Conservation (phyloP, 2,888 invertebrate species). For the Drosophila merina region DNA sequence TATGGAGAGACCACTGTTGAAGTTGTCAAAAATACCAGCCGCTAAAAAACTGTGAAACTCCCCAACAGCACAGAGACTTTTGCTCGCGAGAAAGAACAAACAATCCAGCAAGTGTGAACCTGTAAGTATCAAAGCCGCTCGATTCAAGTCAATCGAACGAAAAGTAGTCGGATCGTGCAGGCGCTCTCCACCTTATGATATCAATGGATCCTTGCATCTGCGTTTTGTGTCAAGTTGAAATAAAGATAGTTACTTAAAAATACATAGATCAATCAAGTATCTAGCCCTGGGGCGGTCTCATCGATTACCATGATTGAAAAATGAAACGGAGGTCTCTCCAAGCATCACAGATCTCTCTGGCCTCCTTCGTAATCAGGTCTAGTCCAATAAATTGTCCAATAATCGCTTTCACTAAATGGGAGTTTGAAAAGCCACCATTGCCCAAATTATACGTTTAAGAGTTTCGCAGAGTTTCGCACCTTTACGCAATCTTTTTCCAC, state of each 20-base stretch:
- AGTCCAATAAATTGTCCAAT: background rate
- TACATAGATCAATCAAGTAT: background rate
- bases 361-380: conserved; percentile 49
- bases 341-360: background rate
- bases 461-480: conserved; percentile 17
- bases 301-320: conserved; percentile 56
- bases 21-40: conserved; percentile 65
- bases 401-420: conserved; percentile 18
- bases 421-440: conserved; percentile 34
- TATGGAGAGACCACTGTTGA: conserved; percentile 35
- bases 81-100: conserved; percentile 12
- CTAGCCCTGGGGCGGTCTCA: conserved; percentile 21
- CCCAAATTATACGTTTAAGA: conserved; percentile 9
- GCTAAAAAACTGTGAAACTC: conserved; percentile 52
- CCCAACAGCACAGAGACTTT: conserved; percentile 13
- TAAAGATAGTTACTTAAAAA: too few relatives aligned
- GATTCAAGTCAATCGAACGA: background rate
- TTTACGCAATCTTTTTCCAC: conserved; percentile 17
- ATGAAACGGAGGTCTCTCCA: conserved; percentile 6
- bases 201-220: conserved; percentile 4
- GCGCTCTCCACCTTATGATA: conserved; percentile 26
- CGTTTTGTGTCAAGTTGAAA: too few relatives aligned
- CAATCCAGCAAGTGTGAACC: conserved; percentile 61
- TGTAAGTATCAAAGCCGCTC: conserved; percentile 54
- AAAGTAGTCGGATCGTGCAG: conserved; percentile 23